Percentiles rank a stretch among this genome's conserved stretches.
Evolutionary conservation across 2,113 vertebrate genomes (phyloP).

Genomic region (Scophthalmus maximus): DNA sequence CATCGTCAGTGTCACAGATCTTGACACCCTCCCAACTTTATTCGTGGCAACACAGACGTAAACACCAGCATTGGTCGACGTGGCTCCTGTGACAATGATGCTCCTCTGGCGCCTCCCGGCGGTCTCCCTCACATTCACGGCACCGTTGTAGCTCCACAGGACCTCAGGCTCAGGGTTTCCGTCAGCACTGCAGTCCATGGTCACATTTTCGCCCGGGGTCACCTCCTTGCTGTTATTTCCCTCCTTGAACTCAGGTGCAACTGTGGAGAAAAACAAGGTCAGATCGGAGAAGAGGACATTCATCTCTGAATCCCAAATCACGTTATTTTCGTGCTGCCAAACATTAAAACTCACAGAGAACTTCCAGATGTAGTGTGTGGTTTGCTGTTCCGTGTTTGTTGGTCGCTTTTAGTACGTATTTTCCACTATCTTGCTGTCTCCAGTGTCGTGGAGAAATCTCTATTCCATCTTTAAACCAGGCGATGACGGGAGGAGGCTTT

Average conservation of each 20-base stretch:
- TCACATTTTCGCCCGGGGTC: constrained; percentile 1
- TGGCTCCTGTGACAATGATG: constrained; percentile 58
- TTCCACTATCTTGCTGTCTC: constrained; percentile 45
- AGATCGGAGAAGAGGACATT: neutral
- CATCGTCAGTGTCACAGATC: constrained; percentile 39
- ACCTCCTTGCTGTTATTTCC: accelerated
- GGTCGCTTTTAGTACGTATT: constrained; percentile 35
- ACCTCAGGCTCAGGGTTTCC: constrained; percentile 66
- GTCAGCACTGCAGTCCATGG: constrained; percentile 59
- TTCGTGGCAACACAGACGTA: constrained; percentile 76
- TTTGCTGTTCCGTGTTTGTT: constrained; percentile 56
- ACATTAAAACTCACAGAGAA: constrained; percentile 59
- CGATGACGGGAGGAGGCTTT: constrained; percentile 9
- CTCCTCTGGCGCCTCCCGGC: constrained; percentile 33
- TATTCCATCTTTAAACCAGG: constrained; percentile 50
- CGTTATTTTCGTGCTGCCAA: neutral
- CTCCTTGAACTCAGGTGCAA: constrained; percentile 40
- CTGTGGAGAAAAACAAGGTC: constrained; percentile 45
- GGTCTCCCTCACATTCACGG: constrained; percentile 9
- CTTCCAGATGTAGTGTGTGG: constrained; percentile 17
- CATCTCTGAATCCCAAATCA: neutral
- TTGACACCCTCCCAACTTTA: constrained; percentile 39
- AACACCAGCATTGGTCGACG: constrained; percentile 58
- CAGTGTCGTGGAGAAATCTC: neutral
- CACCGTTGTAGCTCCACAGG: neutral